Percentiles rank a stretch among this genome's conserved stretches.
These are phyloP conservation scores for Calypte anna DNA, from an alignment of 2,113 vertebrate genomes.

Conservation along the genomic window DNA sequence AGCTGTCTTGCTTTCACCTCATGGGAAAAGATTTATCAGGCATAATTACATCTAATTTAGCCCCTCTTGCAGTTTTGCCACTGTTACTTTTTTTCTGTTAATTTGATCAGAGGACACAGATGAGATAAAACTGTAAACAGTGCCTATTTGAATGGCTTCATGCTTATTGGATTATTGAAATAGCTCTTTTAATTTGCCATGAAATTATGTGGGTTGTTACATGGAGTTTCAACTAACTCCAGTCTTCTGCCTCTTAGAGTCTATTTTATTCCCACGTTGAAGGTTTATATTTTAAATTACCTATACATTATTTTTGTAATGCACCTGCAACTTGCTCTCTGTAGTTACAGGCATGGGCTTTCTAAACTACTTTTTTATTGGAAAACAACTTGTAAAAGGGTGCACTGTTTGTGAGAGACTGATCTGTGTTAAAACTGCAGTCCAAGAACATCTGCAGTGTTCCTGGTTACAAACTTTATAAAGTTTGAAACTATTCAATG, in stretches of 20 bases:
- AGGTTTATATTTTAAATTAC: background rate
- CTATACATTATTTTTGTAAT: background rate
- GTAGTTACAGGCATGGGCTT: background rate
- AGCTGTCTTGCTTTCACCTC: constrained; percentile 24
- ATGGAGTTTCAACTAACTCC: background rate
- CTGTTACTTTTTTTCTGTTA: background rate
- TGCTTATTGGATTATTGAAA: constrained; percentile 12
- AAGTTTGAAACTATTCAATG: background rate
- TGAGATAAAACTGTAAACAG: constrained; percentile 13
- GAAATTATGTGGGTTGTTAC: background rate
- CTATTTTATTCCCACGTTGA: background rate
- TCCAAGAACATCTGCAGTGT: background rate
- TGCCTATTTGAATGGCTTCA: background rate
- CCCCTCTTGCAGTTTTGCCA: background rate
- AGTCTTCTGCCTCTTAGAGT: background rate
- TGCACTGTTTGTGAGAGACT: background rate
- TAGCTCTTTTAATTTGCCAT: background rate
- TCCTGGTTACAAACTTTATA: background rate
- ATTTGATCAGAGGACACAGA: constrained; percentile 12
- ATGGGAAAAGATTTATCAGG: constrained; percentile 25
- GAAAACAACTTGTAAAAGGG: background rate
- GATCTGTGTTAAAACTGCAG: background rate
- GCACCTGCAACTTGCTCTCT: background rate
- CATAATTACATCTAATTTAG: background rate
- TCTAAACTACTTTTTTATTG: background rate